Evolutionary conservation across 2,113 vertebrate genomes (phyloP).

Genomic region (Apistogramma diplotaenia): DNA sequence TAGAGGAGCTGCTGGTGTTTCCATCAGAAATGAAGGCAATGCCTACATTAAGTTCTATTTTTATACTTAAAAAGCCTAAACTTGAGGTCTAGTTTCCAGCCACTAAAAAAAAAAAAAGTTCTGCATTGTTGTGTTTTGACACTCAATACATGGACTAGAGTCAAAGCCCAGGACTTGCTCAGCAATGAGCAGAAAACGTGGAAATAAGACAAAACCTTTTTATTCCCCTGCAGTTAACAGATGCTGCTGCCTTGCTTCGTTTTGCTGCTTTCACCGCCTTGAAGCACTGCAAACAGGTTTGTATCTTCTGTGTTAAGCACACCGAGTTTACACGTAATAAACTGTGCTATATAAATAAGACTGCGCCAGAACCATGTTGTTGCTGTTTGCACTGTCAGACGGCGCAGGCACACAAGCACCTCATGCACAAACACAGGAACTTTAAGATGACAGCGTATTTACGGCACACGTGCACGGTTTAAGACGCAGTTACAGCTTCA

Average conservation of each 20-base stretch:
- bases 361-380: background rate
- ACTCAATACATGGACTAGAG: background rate
- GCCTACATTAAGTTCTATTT: background rate
- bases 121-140: background rate
- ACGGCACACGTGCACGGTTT: background rate
- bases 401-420: background rate
- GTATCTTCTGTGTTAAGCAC: too few relatives aligned
- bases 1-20: background rate
- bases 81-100: background rate
- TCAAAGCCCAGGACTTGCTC: too few relatives aligned
- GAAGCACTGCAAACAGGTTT: too few relatives aligned
- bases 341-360: too few relatives aligned
- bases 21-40: background rate
- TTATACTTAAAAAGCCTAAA: too few relatives aligned
- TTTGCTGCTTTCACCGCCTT: too few relatives aligned
- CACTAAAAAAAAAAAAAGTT: background rate
- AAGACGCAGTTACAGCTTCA: background rate
- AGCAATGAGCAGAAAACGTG: too few relatives aligned
- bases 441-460: background rate
- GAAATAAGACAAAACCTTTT: too few relatives aligned
- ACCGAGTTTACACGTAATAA: too few relatives aligned
- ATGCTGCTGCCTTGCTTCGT: too few relatives aligned
- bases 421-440: background rate
- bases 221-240: too few relatives aligned
- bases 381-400: background rate